A percentile compares a stretch with the other conserved stretches of the same genome.
Conservation (phyloP, 1,140 invertebrate genomes). For the Adelges cooleyi region DNA sequence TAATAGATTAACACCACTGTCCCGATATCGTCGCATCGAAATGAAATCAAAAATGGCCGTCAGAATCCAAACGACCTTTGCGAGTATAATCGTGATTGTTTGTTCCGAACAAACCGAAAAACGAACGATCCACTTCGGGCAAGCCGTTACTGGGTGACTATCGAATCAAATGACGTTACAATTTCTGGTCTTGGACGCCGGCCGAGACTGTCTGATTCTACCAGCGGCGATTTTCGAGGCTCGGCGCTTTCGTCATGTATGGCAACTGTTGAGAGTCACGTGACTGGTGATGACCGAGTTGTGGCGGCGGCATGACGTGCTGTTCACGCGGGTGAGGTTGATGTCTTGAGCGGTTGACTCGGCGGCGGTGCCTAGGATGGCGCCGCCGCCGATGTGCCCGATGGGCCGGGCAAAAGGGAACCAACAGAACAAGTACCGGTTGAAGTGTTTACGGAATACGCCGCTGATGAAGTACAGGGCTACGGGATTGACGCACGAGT, state of each 20-base stretch:
- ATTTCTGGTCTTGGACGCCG: too few species aligned
- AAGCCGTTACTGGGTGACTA: too few species aligned
- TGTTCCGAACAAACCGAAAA: too few species aligned
- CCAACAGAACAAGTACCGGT: conserved; percentile 80
- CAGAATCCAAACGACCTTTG: too few species aligned
- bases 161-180: too few species aligned
- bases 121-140: too few species aligned
- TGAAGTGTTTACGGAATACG: conserved; percentile 80
- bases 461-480: conserved; percentile 85
- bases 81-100: too few species aligned
- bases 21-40: too few species aligned
- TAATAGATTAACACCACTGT: too few species aligned
- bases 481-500: conserved; percentile 87
- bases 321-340: conserved; percentile 32
- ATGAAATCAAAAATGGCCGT: too few species aligned
- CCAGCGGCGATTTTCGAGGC: conserved; percentile 14
- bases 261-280: conserved; percentile 32
- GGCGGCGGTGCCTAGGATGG: conserved; percentile 33
- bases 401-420: background rate
- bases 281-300: conserved; percentile 34
- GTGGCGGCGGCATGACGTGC: conserved; percentile 31
- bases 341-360: conserved; percentile 30
- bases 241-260: conserved; percentile 22
- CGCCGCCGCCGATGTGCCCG: conserved; percentile 36
- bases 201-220: background rate